Evolutionary conservation across 2,888 invertebrate genomes (phyloP), one percentile per base, ranked within the genome.

Genomic region (Petrolisthes cinctipes): DNA sequence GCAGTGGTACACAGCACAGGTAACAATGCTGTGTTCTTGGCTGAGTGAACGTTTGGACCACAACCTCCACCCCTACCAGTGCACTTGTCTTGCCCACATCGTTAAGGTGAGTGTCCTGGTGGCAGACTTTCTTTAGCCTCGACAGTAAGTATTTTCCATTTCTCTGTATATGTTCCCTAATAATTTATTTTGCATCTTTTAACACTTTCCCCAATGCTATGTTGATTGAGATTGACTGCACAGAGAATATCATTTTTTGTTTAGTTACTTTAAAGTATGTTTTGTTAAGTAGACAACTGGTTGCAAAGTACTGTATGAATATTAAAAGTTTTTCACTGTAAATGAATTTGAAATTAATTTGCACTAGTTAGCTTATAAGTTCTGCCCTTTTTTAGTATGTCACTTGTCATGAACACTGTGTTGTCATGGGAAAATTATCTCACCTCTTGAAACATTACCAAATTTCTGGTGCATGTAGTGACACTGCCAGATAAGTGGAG

Each of bases 41-140:
- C 94, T 99, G 89, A 95, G 95, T 2, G 99, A 99, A 92, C 94
- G 99, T 91, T 94, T 97, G 92, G 97, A 98, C 93, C 97, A 98
- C 91, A 96, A 97, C 83, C 94, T 99, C 91, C 99, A 99, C 93
- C 96, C 97, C 91, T 98, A 98, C 93, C 99, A 99, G 94, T 97
- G 99, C 92, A 98, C 98, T 92, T 99, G 99, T 93, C 95, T 99
- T 92, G 97, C 97, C 92, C 98, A 97, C 93, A 97, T 99, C 92
- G 95, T 98, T 91, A 98, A 97, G 95, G 98, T 97, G 92, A 91
- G 92, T 71, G 54, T 61, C n/a, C 54, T 53, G 7, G 14, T 73
- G 71, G 68, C 14, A 68, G 79, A 17, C 51, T 53, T 56, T 23
- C 37, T 57, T 51, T 37, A 56, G 17, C 83, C 37, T n/a, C 14